phyloP scores from a whole-genome alignment of 2,797 vertebrate genomes.

The Pyrocephalus nanus region DNA sequence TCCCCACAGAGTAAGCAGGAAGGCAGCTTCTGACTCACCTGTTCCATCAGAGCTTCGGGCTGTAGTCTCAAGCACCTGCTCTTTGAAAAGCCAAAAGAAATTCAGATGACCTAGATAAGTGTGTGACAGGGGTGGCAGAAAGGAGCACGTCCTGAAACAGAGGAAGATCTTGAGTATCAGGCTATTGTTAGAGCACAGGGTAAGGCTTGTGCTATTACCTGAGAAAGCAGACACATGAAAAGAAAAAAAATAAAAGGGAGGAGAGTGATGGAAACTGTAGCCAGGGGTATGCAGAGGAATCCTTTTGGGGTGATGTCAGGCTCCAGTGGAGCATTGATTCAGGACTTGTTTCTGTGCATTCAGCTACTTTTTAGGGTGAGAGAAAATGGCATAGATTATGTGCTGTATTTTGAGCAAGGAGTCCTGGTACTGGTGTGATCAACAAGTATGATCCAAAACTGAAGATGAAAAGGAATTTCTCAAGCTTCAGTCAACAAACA shows the following conservation, averaged over 20 bases:
- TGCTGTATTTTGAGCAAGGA: neutral
- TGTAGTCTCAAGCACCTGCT: neutral
- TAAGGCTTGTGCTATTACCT: neutral
- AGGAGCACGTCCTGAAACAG: neutral
- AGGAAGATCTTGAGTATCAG: neutral
- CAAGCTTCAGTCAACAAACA: neutral
- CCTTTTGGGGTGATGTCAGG: neutral
- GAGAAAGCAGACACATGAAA: neutral
- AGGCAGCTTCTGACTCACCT: neutral
- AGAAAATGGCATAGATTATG: neutral
- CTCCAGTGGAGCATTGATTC: neutral
- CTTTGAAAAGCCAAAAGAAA: neutral
- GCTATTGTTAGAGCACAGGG: neutral
- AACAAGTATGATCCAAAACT: neutral
- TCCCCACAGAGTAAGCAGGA: neutral
- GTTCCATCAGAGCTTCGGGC: neutral
- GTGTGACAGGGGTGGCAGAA: neutral
- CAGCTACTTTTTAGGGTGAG: neutral
- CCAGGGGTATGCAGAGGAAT: neutral
- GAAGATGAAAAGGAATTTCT: neutral
- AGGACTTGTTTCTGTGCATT: neutral
- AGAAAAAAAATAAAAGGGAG: rapidly evolving
- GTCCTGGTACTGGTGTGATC: neutral
- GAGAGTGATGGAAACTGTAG: neutral
- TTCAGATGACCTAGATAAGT: neutral